phyloP scores from a whole-genome alignment of 2,888 invertebrate species.

The Drosophila aldrichi region DNA sequence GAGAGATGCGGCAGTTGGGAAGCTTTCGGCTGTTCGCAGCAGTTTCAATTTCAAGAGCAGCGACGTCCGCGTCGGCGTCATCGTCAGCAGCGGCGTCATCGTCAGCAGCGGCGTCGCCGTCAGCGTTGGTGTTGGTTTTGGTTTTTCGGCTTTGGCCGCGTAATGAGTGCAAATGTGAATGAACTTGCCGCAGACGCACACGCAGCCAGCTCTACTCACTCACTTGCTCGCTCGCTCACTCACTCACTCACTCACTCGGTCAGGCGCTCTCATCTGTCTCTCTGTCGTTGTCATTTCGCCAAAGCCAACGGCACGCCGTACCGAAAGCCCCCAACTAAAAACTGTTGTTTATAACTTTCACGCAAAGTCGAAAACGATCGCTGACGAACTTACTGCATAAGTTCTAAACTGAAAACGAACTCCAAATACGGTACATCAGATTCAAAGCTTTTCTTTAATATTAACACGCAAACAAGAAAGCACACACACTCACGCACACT shows the following conservation, averaged over 20 bases:
- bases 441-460: constrained; percentile 1
- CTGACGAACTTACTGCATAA: constrained; percentile 10
- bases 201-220: constrained; percentile 48
- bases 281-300: constrained; percentile 31
- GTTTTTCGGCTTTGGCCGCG: constrained; percentile 62
- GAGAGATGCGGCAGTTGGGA: constrained; percentile 14
- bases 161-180: constrained; percentile 84
- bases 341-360: constrained; percentile 69
- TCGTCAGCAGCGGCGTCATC: constrained; percentile 23
- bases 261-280: constrained; percentile 31
- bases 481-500: not conserved
- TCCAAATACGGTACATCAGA: not conserved
- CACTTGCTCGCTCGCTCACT: constrained; percentile 34
- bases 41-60: constrained; percentile 60
- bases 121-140: constrained; percentile 29
- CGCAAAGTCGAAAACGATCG: constrained; percentile 47
- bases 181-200: constrained; percentile 78
- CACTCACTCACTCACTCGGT: constrained; percentile 26
- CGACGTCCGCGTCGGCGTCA: not conserved
- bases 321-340: constrained; percentile 45
- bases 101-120: constrained; percentile 22
- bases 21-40: constrained; percentile 32
- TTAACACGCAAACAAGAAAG: not conserved
- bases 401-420: constrained; percentile 6
- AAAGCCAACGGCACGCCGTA: constrained; percentile 10